These are phyloP conservation scores for Osmoderma eremita DNA, from an alignment of 2,888 invertebrate species.

Conservation along the genomic window DNA sequence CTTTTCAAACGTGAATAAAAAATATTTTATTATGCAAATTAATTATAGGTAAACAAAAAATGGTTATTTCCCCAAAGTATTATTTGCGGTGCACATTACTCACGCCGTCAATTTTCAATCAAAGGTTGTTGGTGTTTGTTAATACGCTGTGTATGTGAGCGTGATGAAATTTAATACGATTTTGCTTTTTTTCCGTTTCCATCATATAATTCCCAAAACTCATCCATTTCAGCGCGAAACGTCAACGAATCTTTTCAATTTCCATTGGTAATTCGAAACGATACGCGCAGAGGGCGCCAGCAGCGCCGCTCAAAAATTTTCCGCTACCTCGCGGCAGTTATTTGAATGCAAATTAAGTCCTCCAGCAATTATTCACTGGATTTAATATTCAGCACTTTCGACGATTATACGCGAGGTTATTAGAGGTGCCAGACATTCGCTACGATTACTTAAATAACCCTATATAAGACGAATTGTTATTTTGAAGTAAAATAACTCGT, in stretches of 20 bases:
- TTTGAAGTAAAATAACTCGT: too few relatives aligned
- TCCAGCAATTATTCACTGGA: conserved; percentile 53
- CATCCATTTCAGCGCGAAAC: conserved; percentile 28
- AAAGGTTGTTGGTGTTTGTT: conserved; percentile 2
- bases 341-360: conserved; percentile 53
- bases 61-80: not conserved
- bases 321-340: conserved; percentile 49
- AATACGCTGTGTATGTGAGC: conserved; percentile 17
- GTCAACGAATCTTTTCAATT: conserved; percentile 36
- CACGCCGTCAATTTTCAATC: not conserved
- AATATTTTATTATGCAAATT: too few relatives aligned
- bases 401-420: conserved; percentile 52
- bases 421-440: conserved; percentile 49
- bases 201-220: conserved; percentile 15
- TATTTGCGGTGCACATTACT: not conserved
- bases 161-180: conserved; percentile 39
- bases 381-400: conserved; percentile 52
- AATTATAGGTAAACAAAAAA: not conserved
- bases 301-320: conserved; percentile 45
- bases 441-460: conserved; percentile 46
- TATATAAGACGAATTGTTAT: too few relatives aligned
- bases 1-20: too few relatives aligned
- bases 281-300: conserved; percentile 36
- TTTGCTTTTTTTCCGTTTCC: conserved; percentile 19
- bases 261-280: conserved; percentile 30